Base-by-base conservation (phyloP, 2,797 vertebrate genomes). In the Gambusia yucatana region DNA sequence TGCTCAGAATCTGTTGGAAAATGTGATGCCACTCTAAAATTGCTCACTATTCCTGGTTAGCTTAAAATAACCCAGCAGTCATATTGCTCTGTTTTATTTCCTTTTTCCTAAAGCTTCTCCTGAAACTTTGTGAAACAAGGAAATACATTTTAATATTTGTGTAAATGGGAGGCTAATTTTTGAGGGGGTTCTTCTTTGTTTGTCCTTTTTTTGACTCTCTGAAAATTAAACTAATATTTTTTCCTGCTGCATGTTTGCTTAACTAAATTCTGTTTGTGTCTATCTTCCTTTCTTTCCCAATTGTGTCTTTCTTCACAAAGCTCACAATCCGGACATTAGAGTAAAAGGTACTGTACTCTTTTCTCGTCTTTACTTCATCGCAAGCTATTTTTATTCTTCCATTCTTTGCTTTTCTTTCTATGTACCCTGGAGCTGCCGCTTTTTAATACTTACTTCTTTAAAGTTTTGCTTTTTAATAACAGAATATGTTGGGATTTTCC, bases 261-360 rank as follows among this genome's bases (percentile, higher is more conserved):
- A 61, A 88, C 86, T 93, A 83, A 91, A 90, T 46, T 0, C 28
- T 89, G 74, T 90, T 65, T 87, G 70, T 81, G 72, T 90, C 61
- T 75, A 76, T 79, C 94, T 96, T 92, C 96, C 96, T 77, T 89
- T 81, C 82, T 70, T 47, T 41, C 9, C 52, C 30, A 30, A 52
- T 86, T 74, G 69, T 75, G 67, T 16, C 33, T 85, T 67, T 55
- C 52, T 83, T 81, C 77, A 80, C 88, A 86, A 96, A 96, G 95
- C 95, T 92, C 96, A 96, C 94, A 96, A 96, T 88, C 97, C 97
- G 97, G 98, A 99, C 96, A 97, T 98, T 95, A 98, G 98, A 97
- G 98, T 99, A 86, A 98, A 99, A 99, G 98, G 98, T 99, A 99
- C 96, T 97, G 98, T 99, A 96, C 75, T 89, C 72, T 85, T 88